Percentiles rank a stretch among this genome's conserved stretches.
Conservation (phyloP, 1,140 invertebrate species). For the Tetramorium simillimum region DNA sequence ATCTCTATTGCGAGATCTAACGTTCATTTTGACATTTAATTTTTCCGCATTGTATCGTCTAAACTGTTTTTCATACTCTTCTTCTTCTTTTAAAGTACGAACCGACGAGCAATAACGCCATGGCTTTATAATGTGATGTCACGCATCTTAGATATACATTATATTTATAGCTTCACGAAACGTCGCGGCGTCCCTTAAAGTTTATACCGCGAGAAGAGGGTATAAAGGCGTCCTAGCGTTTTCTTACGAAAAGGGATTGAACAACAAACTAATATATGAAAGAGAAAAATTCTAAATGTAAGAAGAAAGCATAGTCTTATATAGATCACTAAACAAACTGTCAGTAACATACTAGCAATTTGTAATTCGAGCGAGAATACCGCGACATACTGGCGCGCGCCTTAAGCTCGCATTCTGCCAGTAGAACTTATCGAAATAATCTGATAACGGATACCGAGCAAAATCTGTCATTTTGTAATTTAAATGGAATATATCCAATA, state of each 20-base stretch:
- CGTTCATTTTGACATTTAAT: neutral
- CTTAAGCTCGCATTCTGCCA: neutral
- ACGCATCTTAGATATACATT: slow-evolving; percentile 36
- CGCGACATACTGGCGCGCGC: neutral
- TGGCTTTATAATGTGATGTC: slow-evolving; percentile 59
- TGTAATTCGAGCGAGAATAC: neutral
- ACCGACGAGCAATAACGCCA: slow-evolving; percentile 38
- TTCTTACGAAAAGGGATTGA: neutral
- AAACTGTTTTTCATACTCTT: slow-evolving; percentile 2
- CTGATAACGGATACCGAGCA: neutral
- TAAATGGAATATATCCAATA: neutral
- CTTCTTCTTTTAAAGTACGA: slow-evolving; percentile 60
- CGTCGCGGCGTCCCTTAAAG: slow-evolving; percentile 1
- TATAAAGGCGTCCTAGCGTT: slow-evolving; percentile 44
- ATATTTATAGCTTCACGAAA: slow-evolving; percentile 36
- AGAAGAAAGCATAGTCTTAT: slow-evolving; percentile 13
- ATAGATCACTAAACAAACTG: slow-evolving; percentile 7
- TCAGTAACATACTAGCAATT: neutral
- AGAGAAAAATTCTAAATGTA: slow-evolving; percentile 36
- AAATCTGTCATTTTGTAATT: neutral
- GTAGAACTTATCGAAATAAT: neutral
- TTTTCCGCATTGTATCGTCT: neutral
- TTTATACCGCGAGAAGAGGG: slow-evolving; percentile 20
- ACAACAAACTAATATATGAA: neutral
- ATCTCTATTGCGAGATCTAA: slow-evolving; percentile 16